A percentile compares a stretch with the other conserved stretches of the same genome.
Evolutionary conservation across 2,888 invertebrate species (phyloP).

Genomic region (Clunio marinus): DNA sequence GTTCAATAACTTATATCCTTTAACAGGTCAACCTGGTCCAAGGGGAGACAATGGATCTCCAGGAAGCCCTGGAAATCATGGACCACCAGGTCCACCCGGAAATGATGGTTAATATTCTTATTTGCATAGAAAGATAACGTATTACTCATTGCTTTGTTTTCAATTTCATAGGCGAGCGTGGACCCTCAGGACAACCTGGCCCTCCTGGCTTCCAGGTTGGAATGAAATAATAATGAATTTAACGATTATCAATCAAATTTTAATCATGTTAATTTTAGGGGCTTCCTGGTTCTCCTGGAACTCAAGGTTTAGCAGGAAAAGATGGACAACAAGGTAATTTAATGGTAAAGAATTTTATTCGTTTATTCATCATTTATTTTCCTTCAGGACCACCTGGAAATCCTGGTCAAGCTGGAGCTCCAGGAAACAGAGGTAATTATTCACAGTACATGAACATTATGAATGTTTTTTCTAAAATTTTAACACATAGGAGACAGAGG

Average conservation of each 20-base stretch:
- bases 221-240: conserved; percentile 11
- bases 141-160: not conserved
- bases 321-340: conserved; percentile 66
- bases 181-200: conserved; percentile 70
- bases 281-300: conserved; percentile 69
- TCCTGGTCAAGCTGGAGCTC: not conserved
- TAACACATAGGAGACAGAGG: conserved; percentile 56
- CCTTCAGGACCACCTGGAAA: not conserved
- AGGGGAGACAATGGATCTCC: conserved; percentile 63
- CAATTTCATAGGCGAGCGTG: conserved; percentile 54
- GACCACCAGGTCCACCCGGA: conserved; percentile 68
- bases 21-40: conserved; percentile 57
- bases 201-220: conserved; percentile 74
- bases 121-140: not conserved
- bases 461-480: not conserved
- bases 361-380: not conserved
- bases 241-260: not conserved
- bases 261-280: conserved; percentile 52
- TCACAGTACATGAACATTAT: not conserved
- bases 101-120: conserved; percentile 58
- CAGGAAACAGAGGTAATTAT: not conserved
- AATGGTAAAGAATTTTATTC: too few relatives aligned
- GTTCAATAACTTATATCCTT: not conserved
- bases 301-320: conserved; percentile 71
- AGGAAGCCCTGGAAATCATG: not conserved